Percentiles rank a stretch among this genome's conserved stretches.
Evolutionary conservation across 1,140 invertebrate genomes (phyloP).

Genomic region (Dendroctonus ponderosae): DNA sequence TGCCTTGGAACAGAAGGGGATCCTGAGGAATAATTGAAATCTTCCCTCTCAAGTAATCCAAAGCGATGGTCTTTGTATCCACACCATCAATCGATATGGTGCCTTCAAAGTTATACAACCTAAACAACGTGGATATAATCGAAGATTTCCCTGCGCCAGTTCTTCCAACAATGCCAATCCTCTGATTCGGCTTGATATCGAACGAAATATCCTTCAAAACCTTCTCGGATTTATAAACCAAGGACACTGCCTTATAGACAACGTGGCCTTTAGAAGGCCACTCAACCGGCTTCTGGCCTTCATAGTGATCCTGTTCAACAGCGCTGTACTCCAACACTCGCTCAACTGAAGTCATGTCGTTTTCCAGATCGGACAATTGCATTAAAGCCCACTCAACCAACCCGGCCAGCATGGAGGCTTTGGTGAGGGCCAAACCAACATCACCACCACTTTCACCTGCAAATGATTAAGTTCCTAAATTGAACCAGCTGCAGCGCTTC

Average conservation of each 20-base stretch:
- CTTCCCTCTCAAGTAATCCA: conserved; percentile 70
- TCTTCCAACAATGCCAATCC: conserved; percentile 72
- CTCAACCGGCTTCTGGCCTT: conserved; percentile 41
- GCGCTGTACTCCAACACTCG: conserved; percentile 72
- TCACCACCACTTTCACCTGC: conserved; percentile 50
- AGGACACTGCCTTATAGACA: conserved; percentile 63
- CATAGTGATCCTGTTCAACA: conserved; percentile 66
- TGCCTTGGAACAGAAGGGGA: conserved; percentile 71
- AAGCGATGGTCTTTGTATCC: conserved; percentile 59
- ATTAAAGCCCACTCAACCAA: conserved; percentile 63
- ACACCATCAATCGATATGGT: conserved; percentile 61
- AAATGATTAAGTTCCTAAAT: conserved; percentile 12
- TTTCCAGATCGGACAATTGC: conserved; percentile 66
- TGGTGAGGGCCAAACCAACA: conserved; percentile 63
- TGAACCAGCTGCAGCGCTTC: background rate
- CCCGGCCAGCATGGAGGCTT: conserved; percentile 40
- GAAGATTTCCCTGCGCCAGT: conserved; percentile 73
- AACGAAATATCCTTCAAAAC: conserved; percentile 76
- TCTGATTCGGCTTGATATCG: conserved; percentile 59
- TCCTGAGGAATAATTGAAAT: conserved; percentile 85
- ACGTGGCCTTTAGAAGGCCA: conserved; percentile 75
- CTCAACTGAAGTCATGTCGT: conserved; percentile 78
- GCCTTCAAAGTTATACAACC: conserved; percentile 57
- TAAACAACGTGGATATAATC: conserved; percentile 70
- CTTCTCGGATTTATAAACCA: conserved; percentile 69